Conservation (phyloP, 1,140 invertebrate species). For the Lepidostoma basale region DNA sequence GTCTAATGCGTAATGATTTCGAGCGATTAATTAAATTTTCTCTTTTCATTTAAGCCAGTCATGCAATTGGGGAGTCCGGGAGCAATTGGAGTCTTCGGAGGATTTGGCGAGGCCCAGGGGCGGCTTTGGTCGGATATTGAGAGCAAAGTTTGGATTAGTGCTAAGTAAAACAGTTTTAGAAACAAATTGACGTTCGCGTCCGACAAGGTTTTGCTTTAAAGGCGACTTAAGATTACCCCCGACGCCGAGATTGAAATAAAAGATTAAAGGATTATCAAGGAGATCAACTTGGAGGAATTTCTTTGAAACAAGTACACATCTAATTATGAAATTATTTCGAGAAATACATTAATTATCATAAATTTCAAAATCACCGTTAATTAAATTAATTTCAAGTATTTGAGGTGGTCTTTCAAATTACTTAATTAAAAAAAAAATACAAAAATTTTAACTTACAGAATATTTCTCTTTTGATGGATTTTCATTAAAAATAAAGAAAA, state of each 20-base stretch:
- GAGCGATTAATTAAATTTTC: neutral
- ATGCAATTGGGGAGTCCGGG: neutral
- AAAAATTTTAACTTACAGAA: no score
- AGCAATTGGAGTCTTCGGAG: slow-evolving; percentile 3
- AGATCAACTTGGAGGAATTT: neutral
- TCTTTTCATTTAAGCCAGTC: slow-evolving; percentile 12
- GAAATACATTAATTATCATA: no score
- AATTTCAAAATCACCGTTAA: no score
- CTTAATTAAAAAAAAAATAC: no score
- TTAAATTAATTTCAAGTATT: no score
- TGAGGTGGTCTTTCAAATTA: no score
- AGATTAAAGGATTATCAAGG: slow-evolving; percentile 12
- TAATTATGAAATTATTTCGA: neutral
- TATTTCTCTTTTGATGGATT: no score
- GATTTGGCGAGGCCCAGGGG: slow-evolving; percentile 23
- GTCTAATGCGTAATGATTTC: no score
- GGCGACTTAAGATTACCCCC: slow-evolving; percentile 6
- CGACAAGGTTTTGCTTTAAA: slow-evolving; percentile 18
- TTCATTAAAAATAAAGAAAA: no score
- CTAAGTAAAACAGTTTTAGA: slow-evolving; percentile 31
- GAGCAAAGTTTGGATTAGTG: slow-evolving; percentile 33
- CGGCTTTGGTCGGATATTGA: slow-evolving; percentile 29
- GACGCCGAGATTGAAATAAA: slow-evolving; percentile 1
- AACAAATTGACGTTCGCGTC: slow-evolving; percentile 22
- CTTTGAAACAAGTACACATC: neutral